Evolutionary conservation across 2,888 invertebrate genomes (phyloP).

Genomic region (Heliconius ethilla): DNA sequence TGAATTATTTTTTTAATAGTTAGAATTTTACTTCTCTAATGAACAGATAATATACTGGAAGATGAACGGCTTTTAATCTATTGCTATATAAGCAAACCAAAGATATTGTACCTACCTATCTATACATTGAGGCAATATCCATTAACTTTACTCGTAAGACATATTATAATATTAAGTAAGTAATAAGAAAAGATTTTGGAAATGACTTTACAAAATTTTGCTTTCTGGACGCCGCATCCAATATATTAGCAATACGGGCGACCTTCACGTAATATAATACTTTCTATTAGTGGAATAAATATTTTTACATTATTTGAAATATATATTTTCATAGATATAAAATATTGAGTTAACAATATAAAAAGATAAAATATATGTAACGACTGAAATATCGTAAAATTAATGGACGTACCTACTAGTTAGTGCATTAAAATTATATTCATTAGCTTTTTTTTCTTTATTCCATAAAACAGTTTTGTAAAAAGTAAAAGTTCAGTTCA

Average conservation of each 20-base stretch:
- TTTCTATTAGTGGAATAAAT: not conserved
- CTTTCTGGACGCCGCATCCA: slow-evolving; percentile 58
- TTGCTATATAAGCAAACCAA: not conserved
- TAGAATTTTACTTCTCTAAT: not conserved
- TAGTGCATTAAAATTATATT: no score
- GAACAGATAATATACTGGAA: no score
- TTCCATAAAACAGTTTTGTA: no score
- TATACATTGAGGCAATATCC: not conserved
- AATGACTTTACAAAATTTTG: slow-evolving; percentile 26
- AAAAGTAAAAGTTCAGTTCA: no score
- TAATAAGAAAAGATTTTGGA: slow-evolving; percentile 23
- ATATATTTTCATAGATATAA: not conserved
- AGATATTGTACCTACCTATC: not conserved
- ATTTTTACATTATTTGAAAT: not conserved
- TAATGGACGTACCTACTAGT: no score
- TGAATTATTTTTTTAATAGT: not conserved
- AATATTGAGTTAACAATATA: no score
- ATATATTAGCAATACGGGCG: slow-evolving; percentile 60
- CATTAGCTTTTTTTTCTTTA: no score
- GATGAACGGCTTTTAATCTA: not conserved
- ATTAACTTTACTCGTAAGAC: not conserved
- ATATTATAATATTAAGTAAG: not conserved
- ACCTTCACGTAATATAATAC: slow-evolving; percentile 1
- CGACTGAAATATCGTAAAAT: not conserved
- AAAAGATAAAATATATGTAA: not conserved